phyloP scores from a whole-genome alignment of 2,113 vertebrate genomes.

The Etheostoma spectabile region DNA sequence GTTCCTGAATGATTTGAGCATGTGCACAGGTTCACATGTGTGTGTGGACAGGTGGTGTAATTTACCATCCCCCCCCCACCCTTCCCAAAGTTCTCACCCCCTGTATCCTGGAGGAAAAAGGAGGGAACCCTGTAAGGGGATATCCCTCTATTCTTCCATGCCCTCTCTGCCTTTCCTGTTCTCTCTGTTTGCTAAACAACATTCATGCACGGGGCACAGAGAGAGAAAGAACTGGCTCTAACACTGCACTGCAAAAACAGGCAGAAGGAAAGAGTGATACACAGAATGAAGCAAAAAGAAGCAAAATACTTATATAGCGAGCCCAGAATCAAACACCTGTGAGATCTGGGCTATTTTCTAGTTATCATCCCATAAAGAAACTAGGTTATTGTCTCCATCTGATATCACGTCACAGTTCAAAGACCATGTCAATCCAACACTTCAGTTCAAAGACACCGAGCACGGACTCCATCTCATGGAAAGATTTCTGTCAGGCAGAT shows the following conservation, averaged over 20 bases:
- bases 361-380: constrained; percentile 48
- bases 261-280: constrained; percentile 1
- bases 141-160: constrained; percentile 88
- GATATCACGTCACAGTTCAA: constrained; percentile 42
- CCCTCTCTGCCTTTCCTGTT: constrained; percentile 84
- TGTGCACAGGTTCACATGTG: constrained; percentile 6
- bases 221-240: constrained; percentile 8
- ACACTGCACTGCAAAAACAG: constrained; percentile 27
- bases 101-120: constrained; percentile 82
- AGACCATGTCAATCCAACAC: constrained; percentile 11
- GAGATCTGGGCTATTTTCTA: constrained; percentile 57
- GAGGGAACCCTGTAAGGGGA: constrained; percentile 85
- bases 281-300: neutral
- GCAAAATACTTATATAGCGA: neutral
- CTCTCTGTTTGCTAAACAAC: constrained; percentile 83
- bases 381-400: constrained; percentile 40
- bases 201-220: constrained; percentile 71
- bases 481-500: constrained; percentile 3
- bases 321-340: constrained; percentile 33
- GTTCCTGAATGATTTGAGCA: constrained; percentile 3
- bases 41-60: constrained; percentile 72
- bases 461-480: constrained; percentile 13
- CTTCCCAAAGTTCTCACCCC: constrained; percentile 70
- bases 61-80: constrained; percentile 59
- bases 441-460: constrained; percentile 40